Conservation (phyloP, 1,140 invertebrate genomes). For the Macrobrachium nipponense region DNA sequence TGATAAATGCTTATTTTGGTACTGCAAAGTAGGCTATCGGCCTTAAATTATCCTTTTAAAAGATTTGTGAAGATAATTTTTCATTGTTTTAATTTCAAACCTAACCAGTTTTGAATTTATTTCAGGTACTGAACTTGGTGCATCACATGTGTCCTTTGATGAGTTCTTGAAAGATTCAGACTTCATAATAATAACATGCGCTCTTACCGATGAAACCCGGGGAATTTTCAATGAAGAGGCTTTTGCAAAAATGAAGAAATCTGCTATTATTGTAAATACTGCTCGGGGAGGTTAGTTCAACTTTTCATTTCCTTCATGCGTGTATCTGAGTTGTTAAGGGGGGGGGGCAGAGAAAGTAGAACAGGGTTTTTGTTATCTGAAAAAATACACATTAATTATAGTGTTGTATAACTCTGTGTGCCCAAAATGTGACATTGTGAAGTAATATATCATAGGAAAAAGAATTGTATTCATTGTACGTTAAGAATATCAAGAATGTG, state of each 20-base stretch:
- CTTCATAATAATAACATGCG: slow-evolving; percentile 77
- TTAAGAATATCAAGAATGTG: too few relatives aligned
- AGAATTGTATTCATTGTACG: too few relatives aligned
- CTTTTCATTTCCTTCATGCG: neutral
- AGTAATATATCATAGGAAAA: too few relatives aligned
- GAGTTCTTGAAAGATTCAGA: slow-evolving; percentile 80
- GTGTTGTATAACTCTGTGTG: too few relatives aligned
- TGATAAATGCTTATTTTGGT: too few relatives aligned
- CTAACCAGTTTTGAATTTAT: neutral
- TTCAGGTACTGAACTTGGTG: slow-evolving; percentile 75
- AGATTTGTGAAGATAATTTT: neutral
- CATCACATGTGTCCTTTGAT: slow-evolving; percentile 79
- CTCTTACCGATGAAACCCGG: slow-evolving; percentile 80
- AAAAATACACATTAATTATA: too few relatives aligned
- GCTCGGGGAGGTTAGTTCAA: slow-evolving; percentile 76
- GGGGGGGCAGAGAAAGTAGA: too few relatives aligned
- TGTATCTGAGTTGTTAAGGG: neutral
- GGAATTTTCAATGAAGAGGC: slow-evolving; percentile 80
- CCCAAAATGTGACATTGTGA: too few relatives aligned
- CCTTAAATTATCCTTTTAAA: too few relatives aligned
- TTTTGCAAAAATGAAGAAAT: slow-evolving; percentile 86
- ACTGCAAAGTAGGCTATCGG: too few relatives aligned
- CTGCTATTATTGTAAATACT: slow-evolving; percentile 87
- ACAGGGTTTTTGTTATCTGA: too few relatives aligned
- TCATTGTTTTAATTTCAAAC: too few relatives aligned